phyloP scores from a whole-genome alignment of 2,113 vertebrate genomes.

The Callithrix jacchus region DNA sequence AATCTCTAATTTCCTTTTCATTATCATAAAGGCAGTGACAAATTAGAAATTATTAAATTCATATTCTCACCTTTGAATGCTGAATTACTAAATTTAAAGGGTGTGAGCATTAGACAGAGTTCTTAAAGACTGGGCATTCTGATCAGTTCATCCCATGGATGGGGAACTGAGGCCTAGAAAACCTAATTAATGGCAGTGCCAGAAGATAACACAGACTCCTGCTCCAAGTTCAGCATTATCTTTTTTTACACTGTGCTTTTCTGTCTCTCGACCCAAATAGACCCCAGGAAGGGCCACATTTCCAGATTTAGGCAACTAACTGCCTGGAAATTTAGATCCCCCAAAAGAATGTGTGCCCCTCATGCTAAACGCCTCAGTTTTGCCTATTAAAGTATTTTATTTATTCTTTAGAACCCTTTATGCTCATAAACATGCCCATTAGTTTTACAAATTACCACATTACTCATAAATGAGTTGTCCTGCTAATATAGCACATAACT shows the following conservation, averaged over 20 bases:
- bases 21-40: constrained; percentile 24
- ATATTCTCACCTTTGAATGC: background rate
- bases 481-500: constrained; percentile 72
- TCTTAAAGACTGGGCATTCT: background rate
- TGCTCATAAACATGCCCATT: constrained; percentile 73
- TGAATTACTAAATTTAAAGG: constrained; percentile 36
- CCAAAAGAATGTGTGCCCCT: background rate
- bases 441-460: constrained; percentile 76
- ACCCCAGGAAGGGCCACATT: background rate
- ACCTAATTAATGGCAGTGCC: background rate
- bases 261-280: background rate
- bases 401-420: constrained; percentile 69
- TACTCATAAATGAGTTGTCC: constrained; percentile 73
- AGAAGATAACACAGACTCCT: no score
- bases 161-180: background rate
- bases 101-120: background rate
- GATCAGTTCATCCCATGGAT: background rate
- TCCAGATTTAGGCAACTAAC: background rate
- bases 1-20: constrained; percentile 5
- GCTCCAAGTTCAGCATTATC: background rate
- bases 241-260: background rate
- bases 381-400: constrained; percentile 51
- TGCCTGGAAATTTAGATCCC: constrained; percentile 35
- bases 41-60: constrained; percentile 5
- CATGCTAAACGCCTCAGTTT: constrained; percentile 11